phyloP scores from a whole-genome alignment of 2,888 invertebrate species.

The Lutraria lutraria region DNA sequence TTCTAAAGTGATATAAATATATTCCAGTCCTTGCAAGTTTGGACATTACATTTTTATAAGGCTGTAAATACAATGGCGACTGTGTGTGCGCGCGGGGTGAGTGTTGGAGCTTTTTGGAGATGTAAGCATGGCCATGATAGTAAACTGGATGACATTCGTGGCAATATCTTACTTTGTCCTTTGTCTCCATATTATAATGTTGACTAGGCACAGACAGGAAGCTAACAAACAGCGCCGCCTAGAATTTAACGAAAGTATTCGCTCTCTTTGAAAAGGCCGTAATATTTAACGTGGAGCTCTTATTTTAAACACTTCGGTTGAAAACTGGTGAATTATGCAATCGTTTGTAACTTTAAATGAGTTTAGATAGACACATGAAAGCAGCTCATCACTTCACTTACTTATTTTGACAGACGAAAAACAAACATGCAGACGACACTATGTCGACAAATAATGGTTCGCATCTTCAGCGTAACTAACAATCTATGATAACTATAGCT shows the following conservation, averaged over 20 bases:
- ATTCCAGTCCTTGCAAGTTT: not conserved
- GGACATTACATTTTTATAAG: not conserved
- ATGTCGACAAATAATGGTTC: conserved; percentile 47
- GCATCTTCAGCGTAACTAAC: conserved; percentile 53
- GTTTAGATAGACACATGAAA: conserved; percentile 57
- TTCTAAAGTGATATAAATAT: not conserved
- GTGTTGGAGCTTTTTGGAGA: not conserved
- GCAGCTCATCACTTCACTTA: conserved; percentile 54
- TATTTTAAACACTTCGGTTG: conserved; percentile 39
- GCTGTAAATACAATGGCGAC: not conserved
- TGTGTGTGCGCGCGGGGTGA: not conserved
- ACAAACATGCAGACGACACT: conserved; percentile 58
- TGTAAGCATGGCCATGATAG: not conserved
- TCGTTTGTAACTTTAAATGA: conserved; percentile 56
- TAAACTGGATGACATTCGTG: not conserved
- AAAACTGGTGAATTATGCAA: conserved; percentile 47
- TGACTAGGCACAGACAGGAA: not conserved
- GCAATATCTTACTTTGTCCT: conserved; percentile 9
- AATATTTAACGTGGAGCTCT: not conserved
- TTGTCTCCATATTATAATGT: not conserved
- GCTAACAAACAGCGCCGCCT: conserved; percentile 3
- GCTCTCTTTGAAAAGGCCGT: not conserved
- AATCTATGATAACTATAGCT: conserved; percentile 26
- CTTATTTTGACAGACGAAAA: conserved; percentile 52
- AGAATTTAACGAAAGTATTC: not conserved